A percentile compares a stretch with the other conserved stretches of the same genome.
phyloP scores from a whole-genome alignment of 2,113 vertebrate genomes.

The Emydocephalus ijimae region DNA sequence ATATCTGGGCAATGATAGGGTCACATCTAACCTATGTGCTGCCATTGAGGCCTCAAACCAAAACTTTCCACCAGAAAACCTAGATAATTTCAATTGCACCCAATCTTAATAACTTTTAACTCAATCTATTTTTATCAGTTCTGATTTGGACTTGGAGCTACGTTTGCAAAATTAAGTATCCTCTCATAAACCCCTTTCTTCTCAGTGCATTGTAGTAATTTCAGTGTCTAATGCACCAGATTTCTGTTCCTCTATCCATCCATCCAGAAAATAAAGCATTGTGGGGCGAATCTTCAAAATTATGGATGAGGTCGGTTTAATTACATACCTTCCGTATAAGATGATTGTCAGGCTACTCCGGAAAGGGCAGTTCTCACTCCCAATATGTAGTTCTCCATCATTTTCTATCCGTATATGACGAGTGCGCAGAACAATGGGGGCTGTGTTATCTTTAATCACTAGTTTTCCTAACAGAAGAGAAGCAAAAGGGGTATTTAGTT shows the following conservation, averaged over 20 bases:
- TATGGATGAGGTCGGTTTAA: not conserved
- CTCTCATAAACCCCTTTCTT: not conserved
- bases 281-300: not conserved
- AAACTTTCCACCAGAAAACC: not conserved
- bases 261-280: not conserved
- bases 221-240: not conserved
- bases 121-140: not conserved
- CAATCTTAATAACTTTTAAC: not conserved
- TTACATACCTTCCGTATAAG: conserved; percentile 86
- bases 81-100: not conserved
- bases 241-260: not conserved
- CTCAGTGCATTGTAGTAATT: not conserved
- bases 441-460: conserved; percentile 81
- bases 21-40: not conserved
- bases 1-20: not conserved
- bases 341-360: conserved; percentile 82
- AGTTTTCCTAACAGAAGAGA: conserved; percentile 78
- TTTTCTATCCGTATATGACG: conserved; percentile 87
- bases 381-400: conserved; percentile 85
- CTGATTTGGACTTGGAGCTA: not conserved
- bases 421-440: conserved; percentile 80
- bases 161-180: not conserved
- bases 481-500: not conserved
- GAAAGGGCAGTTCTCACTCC: conserved; percentile 88
- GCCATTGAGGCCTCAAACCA: not conserved